These are phyloP conservation scores for Charadrius vociferus DNA, from an alignment of 2,113 vertebrate genomes.

Conservation along the genomic window DNA sequence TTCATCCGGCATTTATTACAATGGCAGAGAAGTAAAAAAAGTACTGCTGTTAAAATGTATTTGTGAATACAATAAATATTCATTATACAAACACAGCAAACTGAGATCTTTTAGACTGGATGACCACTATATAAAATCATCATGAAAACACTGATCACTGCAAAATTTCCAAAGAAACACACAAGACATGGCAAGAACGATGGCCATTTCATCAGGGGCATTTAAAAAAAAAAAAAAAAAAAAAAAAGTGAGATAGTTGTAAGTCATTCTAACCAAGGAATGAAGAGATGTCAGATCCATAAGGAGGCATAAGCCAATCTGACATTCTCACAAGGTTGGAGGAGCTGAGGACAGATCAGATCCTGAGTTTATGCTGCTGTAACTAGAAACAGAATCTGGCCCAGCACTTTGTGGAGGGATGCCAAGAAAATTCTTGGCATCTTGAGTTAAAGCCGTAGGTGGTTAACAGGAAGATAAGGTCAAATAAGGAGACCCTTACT, in stretches of 20 bases:
- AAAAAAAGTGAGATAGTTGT: background rate
- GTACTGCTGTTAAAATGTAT: background rate
- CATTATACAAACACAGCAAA: background rate
- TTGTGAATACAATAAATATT: background rate
- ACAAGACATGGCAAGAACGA: background rate
- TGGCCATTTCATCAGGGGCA: background rate
- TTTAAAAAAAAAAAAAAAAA: background rate
- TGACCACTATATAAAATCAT: background rate
- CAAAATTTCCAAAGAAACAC: background rate
- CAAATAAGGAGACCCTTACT: slow-evolving; percentile 33
- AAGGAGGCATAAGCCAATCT: background rate
- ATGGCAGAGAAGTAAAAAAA: background rate
- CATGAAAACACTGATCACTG: background rate
- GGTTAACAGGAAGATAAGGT: slow-evolving; percentile 48
- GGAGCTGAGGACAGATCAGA: background rate
- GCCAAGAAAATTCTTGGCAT: slow-evolving; percentile 45
- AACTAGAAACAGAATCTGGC: slow-evolving; percentile 19
- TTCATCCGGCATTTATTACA: background rate
- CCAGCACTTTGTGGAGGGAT: background rate
- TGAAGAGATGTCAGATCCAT: background rate
- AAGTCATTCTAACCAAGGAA: background rate
- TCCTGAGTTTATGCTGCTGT: background rate
- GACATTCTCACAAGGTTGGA: background rate
- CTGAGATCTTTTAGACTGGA: background rate
- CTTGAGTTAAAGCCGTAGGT: slow-evolving; percentile 16